Evolutionary conservation across 2,888 invertebrate genomes (phyloP).

Genomic region (Plusia festucae): DNA sequence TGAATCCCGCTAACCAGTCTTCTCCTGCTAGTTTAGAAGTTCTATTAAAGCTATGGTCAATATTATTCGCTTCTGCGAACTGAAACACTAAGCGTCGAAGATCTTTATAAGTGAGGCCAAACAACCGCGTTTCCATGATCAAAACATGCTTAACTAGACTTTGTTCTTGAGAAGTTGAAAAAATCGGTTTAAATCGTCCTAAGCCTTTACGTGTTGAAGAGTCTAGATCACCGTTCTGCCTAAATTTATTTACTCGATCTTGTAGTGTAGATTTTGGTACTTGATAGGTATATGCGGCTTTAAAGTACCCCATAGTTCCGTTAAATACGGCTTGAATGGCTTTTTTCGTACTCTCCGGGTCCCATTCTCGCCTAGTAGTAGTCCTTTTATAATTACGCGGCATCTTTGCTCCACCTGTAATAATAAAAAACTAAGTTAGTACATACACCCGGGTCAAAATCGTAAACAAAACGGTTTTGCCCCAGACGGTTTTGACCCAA

Average conservation of each 20-base stretch:
- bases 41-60: constrained; percentile 7
- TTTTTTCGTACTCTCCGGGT: not conserved
- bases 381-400: too few species aligned
- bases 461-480: not conserved
- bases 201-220: not conserved
- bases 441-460: too few species aligned
- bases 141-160: constrained; percentile 7
- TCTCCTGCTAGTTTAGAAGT: not conserved
- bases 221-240: not conserved
- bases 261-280: not conserved
- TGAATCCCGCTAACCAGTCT: constrained; percentile 2
- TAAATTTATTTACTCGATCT: constrained; percentile 7
- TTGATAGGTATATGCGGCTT: not conserved
- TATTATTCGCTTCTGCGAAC: not conserved
- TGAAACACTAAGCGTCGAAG: not conserved
- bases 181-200: constrained; percentile 7
- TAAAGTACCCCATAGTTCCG: not conserved
- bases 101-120: not conserved
- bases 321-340: constrained; percentile 1
- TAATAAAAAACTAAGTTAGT: too few species aligned
- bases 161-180: not conserved
- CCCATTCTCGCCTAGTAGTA: not conserved
- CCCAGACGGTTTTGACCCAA: too few species aligned
- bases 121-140: not conserved
- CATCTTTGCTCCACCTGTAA: too few species aligned